These are phyloP conservation scores for Reinhardtius hippoglossoides DNA, from an alignment of 2,113 vertebrate species.

Conservation along the genomic window DNA sequence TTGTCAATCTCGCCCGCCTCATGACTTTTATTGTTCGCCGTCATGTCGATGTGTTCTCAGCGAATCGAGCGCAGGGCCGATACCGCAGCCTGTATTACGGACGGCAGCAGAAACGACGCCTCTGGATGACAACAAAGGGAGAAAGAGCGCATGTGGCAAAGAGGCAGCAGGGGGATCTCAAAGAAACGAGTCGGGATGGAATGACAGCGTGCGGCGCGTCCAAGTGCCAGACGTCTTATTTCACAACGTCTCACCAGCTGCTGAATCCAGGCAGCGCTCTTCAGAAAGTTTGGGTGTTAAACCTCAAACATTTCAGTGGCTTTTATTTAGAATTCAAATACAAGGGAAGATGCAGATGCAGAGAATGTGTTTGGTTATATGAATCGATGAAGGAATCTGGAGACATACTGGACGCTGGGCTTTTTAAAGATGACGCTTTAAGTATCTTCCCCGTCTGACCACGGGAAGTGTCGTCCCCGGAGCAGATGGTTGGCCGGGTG, in stretches of 20 bases:
- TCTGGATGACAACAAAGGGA: slow-evolving; percentile 15
- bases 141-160: slow-evolving; percentile 1
- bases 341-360: too few species aligned
- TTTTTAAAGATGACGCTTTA: slow-evolving; percentile 1
- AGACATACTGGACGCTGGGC: too few species aligned
- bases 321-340: too few species aligned
- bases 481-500: slow-evolving; percentile 66
- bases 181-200: slow-evolving; percentile 3
- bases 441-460: slow-evolving; percentile 34
- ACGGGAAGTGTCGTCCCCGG: not conserved
- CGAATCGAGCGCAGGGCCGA: slow-evolving; percentile 7
- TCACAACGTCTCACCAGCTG: slow-evolving; percentile 1
- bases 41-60: slow-evolving; percentile 21
- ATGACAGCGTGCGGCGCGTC: not conserved
- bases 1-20: slow-evolving; percentile 28
- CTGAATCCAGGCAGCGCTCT: not conserved
- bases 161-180: not conserved
- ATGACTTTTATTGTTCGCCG: slow-evolving; percentile 44
- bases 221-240: slow-evolving; percentile 33
- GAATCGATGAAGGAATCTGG: too few species aligned
- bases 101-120: too few species aligned
- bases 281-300: too few species aligned
- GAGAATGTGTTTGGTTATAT: too few species aligned
- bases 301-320: too few species aligned
- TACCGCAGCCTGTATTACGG: slow-evolving; percentile 23